These are phyloP conservation scores for Myotis vivesi DNA, from an alignment of 2,797 vertebrate species.

Conservation along the genomic window DNA sequence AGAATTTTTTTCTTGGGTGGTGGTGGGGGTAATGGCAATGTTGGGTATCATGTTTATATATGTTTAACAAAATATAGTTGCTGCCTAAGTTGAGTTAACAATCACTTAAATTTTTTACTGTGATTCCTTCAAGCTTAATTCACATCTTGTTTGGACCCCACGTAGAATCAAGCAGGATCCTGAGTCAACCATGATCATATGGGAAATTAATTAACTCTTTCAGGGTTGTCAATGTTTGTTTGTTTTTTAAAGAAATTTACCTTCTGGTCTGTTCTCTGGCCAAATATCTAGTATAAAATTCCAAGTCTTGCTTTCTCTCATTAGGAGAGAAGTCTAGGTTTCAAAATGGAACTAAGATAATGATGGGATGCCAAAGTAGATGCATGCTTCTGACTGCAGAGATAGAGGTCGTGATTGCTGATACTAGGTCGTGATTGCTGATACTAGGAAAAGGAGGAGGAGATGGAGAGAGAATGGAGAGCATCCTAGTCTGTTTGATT, in stretches of 20 bases:
- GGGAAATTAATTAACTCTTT: constrained; percentile 36
- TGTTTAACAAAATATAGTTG: constrained; percentile 30
- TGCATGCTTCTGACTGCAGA: not conserved
- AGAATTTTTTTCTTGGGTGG: accelerated
- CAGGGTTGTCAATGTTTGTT: not conserved
- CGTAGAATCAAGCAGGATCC: not conserved
- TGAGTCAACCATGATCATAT: not conserved
- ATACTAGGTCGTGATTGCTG: not conserved
- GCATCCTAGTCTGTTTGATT: not conserved
- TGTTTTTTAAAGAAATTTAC: not conserved
- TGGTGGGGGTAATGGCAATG: not conserved
- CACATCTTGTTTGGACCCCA: not conserved
- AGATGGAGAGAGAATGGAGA: not conserved
- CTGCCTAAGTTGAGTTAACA: not conserved
- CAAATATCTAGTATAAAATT: not conserved
- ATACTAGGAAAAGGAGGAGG: not conserved
- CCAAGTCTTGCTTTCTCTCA: not conserved
- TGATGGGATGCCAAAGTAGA: not conserved
- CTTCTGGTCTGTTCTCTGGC: not conserved
- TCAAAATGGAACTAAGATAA: not conserved
- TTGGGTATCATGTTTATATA: not conserved
- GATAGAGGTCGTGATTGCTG: not conserved
- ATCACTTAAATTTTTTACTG: not conserved
- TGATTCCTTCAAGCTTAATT: constrained; percentile 24
- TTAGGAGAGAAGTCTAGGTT: not conserved